These are phyloP conservation scores for Athripsodes cinereus DNA, from an alignment of 2,888 invertebrate species.

Conservation along the genomic window DNA sequence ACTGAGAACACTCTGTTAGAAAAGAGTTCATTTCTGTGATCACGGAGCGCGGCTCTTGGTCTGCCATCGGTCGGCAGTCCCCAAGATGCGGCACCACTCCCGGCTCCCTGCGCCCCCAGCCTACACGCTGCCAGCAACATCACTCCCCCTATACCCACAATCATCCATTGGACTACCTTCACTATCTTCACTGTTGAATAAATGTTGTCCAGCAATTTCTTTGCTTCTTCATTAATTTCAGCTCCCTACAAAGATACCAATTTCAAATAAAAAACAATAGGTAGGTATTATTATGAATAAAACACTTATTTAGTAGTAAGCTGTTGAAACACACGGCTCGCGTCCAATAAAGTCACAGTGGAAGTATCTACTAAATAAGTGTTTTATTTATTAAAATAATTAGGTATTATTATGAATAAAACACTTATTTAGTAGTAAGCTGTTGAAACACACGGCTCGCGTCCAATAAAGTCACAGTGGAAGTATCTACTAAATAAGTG, in stretches of 20 bases:
- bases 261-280: too few species aligned
- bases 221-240: slow-evolving; percentile 35
- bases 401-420: too few species aligned
- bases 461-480: too few species aligned
- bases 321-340: too few species aligned
- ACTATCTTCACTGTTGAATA: slow-evolving; percentile 39
- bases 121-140: slow-evolving; percentile 25
- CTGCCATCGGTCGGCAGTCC: neutral
- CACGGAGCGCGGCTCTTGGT: neutral
- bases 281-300: too few species aligned
- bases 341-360: too few species aligned
- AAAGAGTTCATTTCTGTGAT: slow-evolving; percentile 13
- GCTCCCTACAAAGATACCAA: slow-evolving; percentile 38
- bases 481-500: too few species aligned
- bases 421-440: too few species aligned
- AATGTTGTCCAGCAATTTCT: slow-evolving; percentile 36
- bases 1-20: slow-evolving; percentile 11
- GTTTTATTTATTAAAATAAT: too few species aligned
- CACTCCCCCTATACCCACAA: slow-evolving; percentile 36
- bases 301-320: too few species aligned
- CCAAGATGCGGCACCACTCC: neutral
- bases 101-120: slow-evolving; percentile 8
- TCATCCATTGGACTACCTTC: slow-evolving; percentile 40
- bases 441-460: too few species aligned
- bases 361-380: too few species aligned